These are phyloP conservation scores for Dipodomys stephensi DNA, from an alignment of 2,113 vertebrate species.

Conservation along the genomic window DNA sequence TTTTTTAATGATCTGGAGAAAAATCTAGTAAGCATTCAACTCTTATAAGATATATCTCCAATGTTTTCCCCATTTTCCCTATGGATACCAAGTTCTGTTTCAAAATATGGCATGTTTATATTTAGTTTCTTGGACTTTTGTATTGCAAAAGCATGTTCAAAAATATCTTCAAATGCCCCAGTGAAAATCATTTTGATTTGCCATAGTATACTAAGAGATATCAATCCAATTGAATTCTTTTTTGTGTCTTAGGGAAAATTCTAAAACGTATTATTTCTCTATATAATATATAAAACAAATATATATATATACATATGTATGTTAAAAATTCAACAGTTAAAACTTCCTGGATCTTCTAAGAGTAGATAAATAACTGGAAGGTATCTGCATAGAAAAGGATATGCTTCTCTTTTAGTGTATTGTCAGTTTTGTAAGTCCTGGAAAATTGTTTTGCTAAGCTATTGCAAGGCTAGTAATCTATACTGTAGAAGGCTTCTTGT, in stretches of 20 bases:
- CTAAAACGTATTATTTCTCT: conserved; percentile 63
- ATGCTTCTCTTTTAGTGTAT: conserved; percentile 73
- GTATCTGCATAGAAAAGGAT: conserved; percentile 46
- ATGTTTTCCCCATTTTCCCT: conserved; percentile 14
- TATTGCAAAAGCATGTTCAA: conserved; percentile 52
- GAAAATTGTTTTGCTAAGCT: conserved; percentile 52
- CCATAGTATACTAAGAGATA: conserved; percentile 28
- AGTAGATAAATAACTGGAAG: conserved; percentile 63
- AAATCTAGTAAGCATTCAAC: conserved; percentile 8
- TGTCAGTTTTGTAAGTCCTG: conserved; percentile 59
- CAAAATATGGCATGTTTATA: conserved; percentile 26
- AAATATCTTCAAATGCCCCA: conserved; percentile 35
- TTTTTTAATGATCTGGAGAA: conserved; percentile 17
- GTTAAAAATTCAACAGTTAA: conserved; percentile 42
- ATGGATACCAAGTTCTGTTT: conserved; percentile 46
- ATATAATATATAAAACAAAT: neutral
- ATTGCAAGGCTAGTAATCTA: conserved; percentile 58
- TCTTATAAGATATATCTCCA: neutral
- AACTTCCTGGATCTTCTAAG: conserved; percentile 62
- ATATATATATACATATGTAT: too few species aligned
- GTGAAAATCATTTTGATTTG: conserved; percentile 53
- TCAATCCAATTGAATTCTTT: conserved; percentile 48
- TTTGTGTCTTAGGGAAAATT: conserved; percentile 61
- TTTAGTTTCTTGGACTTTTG: conserved; percentile 34
- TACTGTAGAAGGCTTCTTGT: conserved; percentile 54